Evolutionary conservation across 2,888 invertebrate genomes (phyloP).

Genomic region (Catocala nupta): DNA sequence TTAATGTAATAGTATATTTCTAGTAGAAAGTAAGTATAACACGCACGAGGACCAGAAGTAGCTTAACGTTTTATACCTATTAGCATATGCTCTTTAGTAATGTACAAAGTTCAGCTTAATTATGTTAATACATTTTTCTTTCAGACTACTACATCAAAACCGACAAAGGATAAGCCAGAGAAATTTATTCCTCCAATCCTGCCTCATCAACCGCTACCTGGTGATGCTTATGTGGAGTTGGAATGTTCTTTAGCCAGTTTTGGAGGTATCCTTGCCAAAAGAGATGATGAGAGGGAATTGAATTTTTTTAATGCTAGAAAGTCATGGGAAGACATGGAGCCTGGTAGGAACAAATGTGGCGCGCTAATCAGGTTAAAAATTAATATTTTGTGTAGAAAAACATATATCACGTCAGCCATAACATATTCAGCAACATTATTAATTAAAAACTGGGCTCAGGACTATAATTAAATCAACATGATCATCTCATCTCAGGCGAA

Average conservation of each 20-base stretch:
- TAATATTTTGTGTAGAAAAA: too few species aligned
- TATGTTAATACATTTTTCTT: too few species aligned
- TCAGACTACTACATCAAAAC: slow-evolving; percentile 40
- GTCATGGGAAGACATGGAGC: slow-evolving; percentile 67
- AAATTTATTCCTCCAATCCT: slow-evolving; percentile 1
- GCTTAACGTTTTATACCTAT: too few species aligned
- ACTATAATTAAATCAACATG: too few species aligned
- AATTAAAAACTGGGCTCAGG: too few species aligned
- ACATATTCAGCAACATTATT: too few species aligned
- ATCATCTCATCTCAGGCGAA: too few species aligned
- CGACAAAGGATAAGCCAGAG: slow-evolving; percentile 61
- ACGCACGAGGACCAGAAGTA: too few species aligned
- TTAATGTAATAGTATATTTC: too few species aligned
- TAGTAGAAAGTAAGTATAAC: too few species aligned
- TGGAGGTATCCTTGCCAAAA: slow-evolving; percentile 61
- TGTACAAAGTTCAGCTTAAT: too few species aligned
- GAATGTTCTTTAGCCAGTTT: slow-evolving; percentile 68
- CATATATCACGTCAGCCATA: not conserved
- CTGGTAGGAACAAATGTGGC: slow-evolving; percentile 69
- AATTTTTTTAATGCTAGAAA: slow-evolving; percentile 61
- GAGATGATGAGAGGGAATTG: slow-evolving; percentile 71
- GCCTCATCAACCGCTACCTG: slow-evolving; percentile 43
- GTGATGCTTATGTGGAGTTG: slow-evolving; percentile 72
- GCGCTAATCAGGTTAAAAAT: slow-evolving; percentile 64
- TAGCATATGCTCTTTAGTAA: too few species aligned